These are phyloP conservation scores for Harpalus rufipes DNA, from an alignment of 2,888 invertebrate species.

Conservation along the genomic window DNA sequence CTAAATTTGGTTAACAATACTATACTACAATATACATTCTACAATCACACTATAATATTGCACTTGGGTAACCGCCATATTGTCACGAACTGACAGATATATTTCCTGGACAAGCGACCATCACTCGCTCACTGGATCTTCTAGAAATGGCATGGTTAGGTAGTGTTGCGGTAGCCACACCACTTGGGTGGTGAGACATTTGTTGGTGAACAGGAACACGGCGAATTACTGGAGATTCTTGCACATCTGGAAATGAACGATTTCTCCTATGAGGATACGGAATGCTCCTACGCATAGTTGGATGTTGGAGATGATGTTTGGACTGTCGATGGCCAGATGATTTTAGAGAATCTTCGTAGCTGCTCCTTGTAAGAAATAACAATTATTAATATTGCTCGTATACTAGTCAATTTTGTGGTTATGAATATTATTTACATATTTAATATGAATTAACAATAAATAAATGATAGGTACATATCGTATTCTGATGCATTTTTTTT, in stretches of 20 bases:
- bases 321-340: constrained; percentile 79
- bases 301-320: constrained; percentile 45
- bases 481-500: no score
- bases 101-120: constrained; percentile 60
- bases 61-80: not conserved
- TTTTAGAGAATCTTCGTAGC: constrained; percentile 90
- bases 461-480: no score
- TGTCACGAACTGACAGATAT: constrained; percentile 60
- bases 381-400: not conserved
- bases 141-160: constrained; percentile 25
- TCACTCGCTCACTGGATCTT: constrained; percentile 55
- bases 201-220: constrained; percentile 56
- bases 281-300: constrained; percentile 70
- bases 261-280: constrained; percentile 73
- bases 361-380: constrained; percentile 79
- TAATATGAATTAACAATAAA: no score
- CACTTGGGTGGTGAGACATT: constrained; percentile 19
- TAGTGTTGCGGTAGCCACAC: constrained; percentile 7
- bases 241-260: constrained; percentile 73
- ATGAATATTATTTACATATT: no score
- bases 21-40: not conserved
- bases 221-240: constrained; percentile 64
- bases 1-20: not conserved
- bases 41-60: constrained; percentile 1
- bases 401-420: not conserved